Evolutionary conservation across 2,797 vertebrate species (phyloP), one percentile per base, ranked within the genome.

Genomic region (Mus minutoides): DNA sequence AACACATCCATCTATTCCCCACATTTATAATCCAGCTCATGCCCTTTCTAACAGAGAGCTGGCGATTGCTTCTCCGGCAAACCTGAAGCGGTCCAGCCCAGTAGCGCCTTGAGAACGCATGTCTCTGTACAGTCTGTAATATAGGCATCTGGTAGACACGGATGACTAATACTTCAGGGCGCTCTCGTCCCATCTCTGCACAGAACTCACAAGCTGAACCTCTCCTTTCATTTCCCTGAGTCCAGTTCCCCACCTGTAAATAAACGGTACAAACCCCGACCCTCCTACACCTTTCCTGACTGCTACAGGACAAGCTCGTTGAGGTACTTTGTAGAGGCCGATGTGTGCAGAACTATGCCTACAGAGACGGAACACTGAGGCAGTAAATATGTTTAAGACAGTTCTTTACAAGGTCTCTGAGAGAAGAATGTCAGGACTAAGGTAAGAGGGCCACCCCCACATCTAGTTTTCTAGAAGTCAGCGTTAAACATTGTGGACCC

Each of bases 311-410:
- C 80, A 88, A 83, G 31, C 7, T 52, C 56, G 67, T 11, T 82
- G 46, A 88, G 73, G 73, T 64, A 85, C n/a, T 40, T 96, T 43
- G 76, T 83, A 94, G 89, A 84, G 43, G 52, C 26, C 62, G 34
- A 90, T 1, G 1, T 79, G 34, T 92, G 77, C 71, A 60, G 29
- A 96, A 92, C 94, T 83, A 26, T 60, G 58, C 86, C 78, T 87
- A 67, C 2, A 84, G n/a, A 93, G 58, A 43, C 40, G 60, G 49
- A 80, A 83, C 24, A 40, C 12, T 26, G 10, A 71, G 7, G 22
- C 13, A 78, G 52, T 67, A 90, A 92, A 62, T 85, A 89, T 64
- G 37, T 60, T 90, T 80, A 54, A 88, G 29, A 46, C 80, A 83
- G 49, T 46, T 90, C 49, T 75, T 94, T 40, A 52, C 58, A 71